phyloP scores from a whole-genome alignment of 2,113 vertebrate species.

The Monarcha castaneiventris region DNA sequence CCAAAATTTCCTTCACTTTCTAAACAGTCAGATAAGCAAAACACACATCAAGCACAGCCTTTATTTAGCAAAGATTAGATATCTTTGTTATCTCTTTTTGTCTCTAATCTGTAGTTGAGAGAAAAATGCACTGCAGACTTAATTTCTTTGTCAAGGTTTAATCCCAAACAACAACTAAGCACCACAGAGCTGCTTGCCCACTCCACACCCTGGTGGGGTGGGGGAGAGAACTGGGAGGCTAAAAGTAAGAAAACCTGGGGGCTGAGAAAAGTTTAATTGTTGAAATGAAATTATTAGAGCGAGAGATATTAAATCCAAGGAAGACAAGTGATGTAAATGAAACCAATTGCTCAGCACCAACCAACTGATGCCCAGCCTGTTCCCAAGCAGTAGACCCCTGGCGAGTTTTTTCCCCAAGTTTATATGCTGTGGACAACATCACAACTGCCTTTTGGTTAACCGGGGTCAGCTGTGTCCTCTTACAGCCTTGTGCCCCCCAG shows the following conservation, averaged over 20 bases:
- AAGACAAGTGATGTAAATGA: background rate
- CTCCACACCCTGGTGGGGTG: background rate
- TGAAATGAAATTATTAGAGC: background rate
- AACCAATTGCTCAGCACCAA: background rate
- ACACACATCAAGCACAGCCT: background rate
- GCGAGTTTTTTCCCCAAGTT: background rate
- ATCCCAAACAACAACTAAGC: background rate
- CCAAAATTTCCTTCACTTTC: background rate
- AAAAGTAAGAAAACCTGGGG: background rate
- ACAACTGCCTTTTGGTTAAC: background rate
- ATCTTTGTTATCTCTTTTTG: background rate
- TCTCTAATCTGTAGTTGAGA: background rate
- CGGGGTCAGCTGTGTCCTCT: background rate
- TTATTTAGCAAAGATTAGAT: background rate
- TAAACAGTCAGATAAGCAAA: background rate
- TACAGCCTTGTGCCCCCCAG: background rate
- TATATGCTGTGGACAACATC: background rate
- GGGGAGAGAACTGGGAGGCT: background rate
- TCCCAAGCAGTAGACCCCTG: background rate
- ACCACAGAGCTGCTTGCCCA: background rate
- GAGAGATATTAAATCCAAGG: background rate
- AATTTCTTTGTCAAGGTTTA: background rate
- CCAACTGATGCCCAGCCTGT: fast-evolving
- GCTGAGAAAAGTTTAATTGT: background rate
- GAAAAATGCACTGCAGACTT: background rate